Conservation (phyloP, 1,140 invertebrate species). For the Bathynomus jamesi region DNA sequence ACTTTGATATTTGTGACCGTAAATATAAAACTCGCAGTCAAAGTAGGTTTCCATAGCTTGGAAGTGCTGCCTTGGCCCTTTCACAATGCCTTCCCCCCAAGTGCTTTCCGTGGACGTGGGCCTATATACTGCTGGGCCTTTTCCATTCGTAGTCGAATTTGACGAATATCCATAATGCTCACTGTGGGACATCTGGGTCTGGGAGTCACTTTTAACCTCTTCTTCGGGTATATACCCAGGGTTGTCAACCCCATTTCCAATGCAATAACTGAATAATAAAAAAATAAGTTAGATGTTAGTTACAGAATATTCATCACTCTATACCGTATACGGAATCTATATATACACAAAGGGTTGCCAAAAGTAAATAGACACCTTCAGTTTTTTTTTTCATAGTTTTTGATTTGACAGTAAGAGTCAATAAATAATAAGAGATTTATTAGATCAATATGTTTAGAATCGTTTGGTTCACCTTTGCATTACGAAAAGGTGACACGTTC, state of each 20-base stretch:
- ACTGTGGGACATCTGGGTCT: neutral
- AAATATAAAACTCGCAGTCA: constrained; percentile 41
- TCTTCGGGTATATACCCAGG: neutral
- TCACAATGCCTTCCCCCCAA: constrained; percentile 11
- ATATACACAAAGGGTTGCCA: no score
- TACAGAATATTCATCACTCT: no score
- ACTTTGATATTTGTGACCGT: constrained; percentile 43
- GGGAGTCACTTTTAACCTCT: neutral
- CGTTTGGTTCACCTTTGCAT: no score
- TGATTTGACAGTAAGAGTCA: no score
- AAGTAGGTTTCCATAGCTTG: constrained; percentile 41
- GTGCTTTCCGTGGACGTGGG: constrained; percentile 17
- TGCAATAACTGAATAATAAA: neutral
- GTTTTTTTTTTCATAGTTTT: no score
- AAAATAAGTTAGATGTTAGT: no score
- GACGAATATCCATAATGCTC: no score
- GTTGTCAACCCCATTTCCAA: neutral
- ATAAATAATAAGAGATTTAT: no score
- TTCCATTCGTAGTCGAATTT: neutral
- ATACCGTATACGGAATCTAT: no score
- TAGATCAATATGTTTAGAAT: no score
- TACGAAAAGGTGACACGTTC: no score
- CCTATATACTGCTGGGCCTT: neutral
- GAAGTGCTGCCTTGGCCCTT: constrained; percentile 28
- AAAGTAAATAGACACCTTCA: no score